Evolutionary conservation across 2,888 invertebrate species (phyloP).

Genomic region (Acheta domesticus): DNA sequence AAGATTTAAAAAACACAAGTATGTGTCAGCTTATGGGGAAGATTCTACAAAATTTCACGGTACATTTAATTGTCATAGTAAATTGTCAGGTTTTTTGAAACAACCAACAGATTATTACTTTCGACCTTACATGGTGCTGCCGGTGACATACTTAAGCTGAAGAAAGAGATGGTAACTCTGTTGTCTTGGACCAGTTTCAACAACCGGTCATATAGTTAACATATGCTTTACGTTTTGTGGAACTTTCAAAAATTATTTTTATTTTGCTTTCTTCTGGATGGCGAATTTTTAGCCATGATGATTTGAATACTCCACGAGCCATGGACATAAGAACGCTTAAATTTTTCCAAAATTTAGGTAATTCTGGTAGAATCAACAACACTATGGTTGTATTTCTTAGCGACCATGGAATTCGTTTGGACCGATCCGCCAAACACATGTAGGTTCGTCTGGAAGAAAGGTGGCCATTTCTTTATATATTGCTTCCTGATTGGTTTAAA

Average conservation of each 20-base stretch:
- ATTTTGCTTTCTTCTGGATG: constrained; percentile 81
- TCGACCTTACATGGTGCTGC: constrained; percentile 69
- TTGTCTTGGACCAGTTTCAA: constrained; percentile 62
- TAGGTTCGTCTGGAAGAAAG: constrained; percentile 77
- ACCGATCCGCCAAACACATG: constrained; percentile 61
- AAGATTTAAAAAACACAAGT: constrained; percentile 66
- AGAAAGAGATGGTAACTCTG: constrained; percentile 51
- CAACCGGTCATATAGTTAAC: constrained; percentile 66
- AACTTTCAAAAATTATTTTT: constrained; percentile 59
- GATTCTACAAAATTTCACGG: constrained; percentile 66
- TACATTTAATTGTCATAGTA: constrained; percentile 70
- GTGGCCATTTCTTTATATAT: constrained; percentile 66
- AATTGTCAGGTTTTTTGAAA: constrained; percentile 66
- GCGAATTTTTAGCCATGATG: constrained; percentile 71
- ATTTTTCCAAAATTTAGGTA: constrained; percentile 57
- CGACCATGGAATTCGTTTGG: constrained; percentile 78
- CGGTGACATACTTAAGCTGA: constrained; percentile 19
- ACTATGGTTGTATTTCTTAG: constrained; percentile 70
- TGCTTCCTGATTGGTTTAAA: constrained; percentile 49
- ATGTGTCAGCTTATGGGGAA: constrained; percentile 77
- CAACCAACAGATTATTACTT: constrained; percentile 81
- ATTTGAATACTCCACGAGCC: constrained; percentile 61
- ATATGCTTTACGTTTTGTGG: constrained; percentile 64
- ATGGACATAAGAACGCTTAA: constrained; percentile 61
- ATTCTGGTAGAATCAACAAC: constrained; percentile 59